Base-by-base conservation (phyloP, 2,888 invertebrate genomes). In the Entomobrya multifasciata region DNA sequence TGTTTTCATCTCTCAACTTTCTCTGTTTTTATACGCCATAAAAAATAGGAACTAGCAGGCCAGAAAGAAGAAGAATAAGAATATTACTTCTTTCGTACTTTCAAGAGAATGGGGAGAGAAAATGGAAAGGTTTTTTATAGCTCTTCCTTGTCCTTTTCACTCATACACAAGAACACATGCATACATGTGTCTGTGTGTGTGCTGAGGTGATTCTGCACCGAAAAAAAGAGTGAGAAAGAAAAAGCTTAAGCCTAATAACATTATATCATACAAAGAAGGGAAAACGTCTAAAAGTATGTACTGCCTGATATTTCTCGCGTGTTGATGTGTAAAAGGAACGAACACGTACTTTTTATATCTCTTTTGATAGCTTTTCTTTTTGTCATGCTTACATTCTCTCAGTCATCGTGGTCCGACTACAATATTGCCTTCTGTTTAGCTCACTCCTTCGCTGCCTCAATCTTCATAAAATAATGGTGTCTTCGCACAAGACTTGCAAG, bases 121-220 rank as follows among this genome's bases (percentile, higher is more conserved):
- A 72, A 72, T 30, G 15, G 27, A 27, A 72, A 82, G 62, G 36
- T 44, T 77, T 44, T 74, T 60, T 67, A 27, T 74, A 41, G 49
- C 36, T 60, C 49, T 49, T 22, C 4, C 74, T 76, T 67, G 65
- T 27, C 57, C 65, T 55, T 49, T 77, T 77, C 67, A 55, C 22
- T 62, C 82, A 62, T 27, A 65, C 67, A 2, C 49, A 15, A 36
- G 17, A 62, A 62, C 47, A 74, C 72, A 72, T 41, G 57, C 55
- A 72, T 22, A 55, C 77, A 30, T 11, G 60, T 27, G 1, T 27
- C 1, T 36, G 36, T 36, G 36, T 6, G n/a, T n/a, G n/a, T 52
- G 52, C 52, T 52, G 10, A 60, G 60, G 60, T 60, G 25, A 3
- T 27, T 60, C 27, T 27, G 15, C 0, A 27, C 13, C 4, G 11